Conservation (phyloP, 2,797 vertebrate genomes). For the Tokudaia tokunoshimensis region DNA sequence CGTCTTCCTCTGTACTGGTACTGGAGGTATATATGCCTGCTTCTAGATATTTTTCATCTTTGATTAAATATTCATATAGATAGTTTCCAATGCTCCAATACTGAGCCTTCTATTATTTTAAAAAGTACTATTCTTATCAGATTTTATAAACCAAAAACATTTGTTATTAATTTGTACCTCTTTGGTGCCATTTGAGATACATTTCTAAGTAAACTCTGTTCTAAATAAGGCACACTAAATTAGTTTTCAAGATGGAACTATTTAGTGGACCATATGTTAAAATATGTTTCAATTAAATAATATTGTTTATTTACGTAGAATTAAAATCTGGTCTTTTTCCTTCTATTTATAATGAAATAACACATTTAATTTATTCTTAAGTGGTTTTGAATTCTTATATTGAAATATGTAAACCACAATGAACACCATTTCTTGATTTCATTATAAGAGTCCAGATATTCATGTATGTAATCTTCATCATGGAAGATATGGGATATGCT, state of each 20-base stretch:
- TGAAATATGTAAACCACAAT: background rate
- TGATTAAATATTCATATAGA: background rate
- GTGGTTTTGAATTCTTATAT: background rate
- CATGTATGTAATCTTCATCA: background rate
- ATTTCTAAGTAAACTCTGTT: background rate
- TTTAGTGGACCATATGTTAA: background rate
- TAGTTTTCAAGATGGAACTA: background rate
- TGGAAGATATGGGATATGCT: background rate
- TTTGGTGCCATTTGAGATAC: background rate
- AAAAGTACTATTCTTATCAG: background rate
- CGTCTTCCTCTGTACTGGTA: background rate
- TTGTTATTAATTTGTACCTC: background rate
- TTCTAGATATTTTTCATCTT: background rate
- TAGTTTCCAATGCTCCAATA: too few species aligned
- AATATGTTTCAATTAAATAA: background rate
- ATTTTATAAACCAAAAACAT: background rate
- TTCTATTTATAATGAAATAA: constrained; percentile 7
- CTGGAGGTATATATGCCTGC: background rate
- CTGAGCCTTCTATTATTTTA: background rate
- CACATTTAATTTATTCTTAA: background rate
- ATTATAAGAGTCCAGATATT: background rate
- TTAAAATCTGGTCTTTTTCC: background rate
- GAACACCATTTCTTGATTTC: background rate
- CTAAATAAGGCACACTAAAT: background rate
- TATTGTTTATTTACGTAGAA: background rate